Base-by-base conservation (phyloP, 2,888 invertebrate species). In the Horisme vitalbata region DNA sequence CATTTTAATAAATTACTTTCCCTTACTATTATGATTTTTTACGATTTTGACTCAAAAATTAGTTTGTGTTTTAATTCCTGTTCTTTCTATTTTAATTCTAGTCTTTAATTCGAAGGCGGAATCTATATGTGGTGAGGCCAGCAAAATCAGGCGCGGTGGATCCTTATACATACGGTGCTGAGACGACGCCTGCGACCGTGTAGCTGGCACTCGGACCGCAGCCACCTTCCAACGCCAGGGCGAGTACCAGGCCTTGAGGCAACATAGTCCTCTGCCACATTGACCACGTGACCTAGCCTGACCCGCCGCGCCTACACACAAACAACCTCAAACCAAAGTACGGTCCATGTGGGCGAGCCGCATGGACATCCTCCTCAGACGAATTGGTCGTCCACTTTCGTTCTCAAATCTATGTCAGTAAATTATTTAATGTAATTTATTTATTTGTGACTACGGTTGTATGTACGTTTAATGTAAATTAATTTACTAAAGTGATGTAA, bases 41-140 rank as follows among this genome's bases (percentile, higher is more conserved):
- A 24, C 2, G 1, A 12, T 37, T 27, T 20, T 32, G 15, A 18
- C 14, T 20, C 2, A 18, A 11, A 21, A n/a, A 13, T 18, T 12
- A 28, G 23, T 52, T 11, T 18, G 27, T 47, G 20, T 47, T 44
- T 46, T 45, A 55, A 52, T 18, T n/a, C n/a, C n/a, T 45, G 41
- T 54, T 48, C 61, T 64, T 75, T 76, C 74, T 78, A 68, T 84
- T 84, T 85, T 79, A 83, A 88, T 86, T 88, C 80, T 87, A 88
- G 87, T 88, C 79, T 88, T 89, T 87, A 89, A 89, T 86, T 86
- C 83, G 80, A 87, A 92, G 93, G 82, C 91, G 93, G 72, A 92
- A 91, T 79, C 85, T 91, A 47, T 92, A 91, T 78, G 91, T 92
- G 73, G 90, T 92, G 78, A 89, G 92, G 70, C 92, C 92, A 65